These are phyloP conservation scores for Baryphthengus martii DNA, from an alignment of 2,113 vertebrate species.

Conservation along the genomic window DNA sequence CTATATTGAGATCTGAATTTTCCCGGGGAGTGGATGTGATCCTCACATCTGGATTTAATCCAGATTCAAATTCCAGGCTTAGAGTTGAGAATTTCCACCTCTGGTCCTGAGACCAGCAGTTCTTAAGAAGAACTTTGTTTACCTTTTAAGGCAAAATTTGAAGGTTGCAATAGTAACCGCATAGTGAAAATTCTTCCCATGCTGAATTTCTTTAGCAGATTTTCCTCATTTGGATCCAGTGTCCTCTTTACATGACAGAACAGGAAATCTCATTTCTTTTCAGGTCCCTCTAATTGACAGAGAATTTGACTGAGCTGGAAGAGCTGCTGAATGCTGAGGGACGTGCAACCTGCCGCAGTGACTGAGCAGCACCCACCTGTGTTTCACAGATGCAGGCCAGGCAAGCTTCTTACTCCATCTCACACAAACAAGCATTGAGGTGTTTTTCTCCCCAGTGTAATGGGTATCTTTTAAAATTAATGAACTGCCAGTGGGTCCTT, in stretches of 20 bases:
- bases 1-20: slow-evolving; percentile 39
- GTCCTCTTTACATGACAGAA: neutral
- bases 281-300: neutral
- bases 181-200: neutral
- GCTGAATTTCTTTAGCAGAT: neutral
- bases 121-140: neutral
- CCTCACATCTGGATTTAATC: slow-evolving; percentile 49
- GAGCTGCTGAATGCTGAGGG: neutral
- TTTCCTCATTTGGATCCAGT: neutral
- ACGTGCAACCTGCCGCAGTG: fast-evolving
- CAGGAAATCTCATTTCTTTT: neutral
- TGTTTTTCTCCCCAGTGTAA: neutral
- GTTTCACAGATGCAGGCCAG: neutral
- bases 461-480: neutral
- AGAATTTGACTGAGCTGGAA: neutral
- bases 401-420: neutral
- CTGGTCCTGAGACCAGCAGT: neutral
- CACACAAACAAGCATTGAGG: fast-evolving
- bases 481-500: neutral
- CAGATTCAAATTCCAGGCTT: slow-evolving; percentile 37
- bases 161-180: neutral
- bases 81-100: slow-evolving; percentile 32
- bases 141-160: slow-evolving; percentile 52
- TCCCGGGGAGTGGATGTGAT: slow-evolving; percentile 9
- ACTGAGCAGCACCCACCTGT: neutral